Conservation (phyloP, 1,140 invertebrate genomes). For the Bombus confusus region DNA sequence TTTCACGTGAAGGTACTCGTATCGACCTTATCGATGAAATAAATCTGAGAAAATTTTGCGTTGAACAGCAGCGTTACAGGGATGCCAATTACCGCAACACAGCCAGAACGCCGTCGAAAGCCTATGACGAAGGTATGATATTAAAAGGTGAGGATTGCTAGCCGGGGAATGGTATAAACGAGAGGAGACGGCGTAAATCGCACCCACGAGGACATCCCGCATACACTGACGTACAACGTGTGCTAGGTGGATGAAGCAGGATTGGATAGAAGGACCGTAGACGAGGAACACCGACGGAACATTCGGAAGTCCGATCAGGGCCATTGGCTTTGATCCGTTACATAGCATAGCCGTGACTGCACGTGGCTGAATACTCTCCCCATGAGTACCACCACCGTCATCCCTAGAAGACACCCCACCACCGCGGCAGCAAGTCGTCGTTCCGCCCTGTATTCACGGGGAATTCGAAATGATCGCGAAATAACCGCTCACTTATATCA, state of each 20-base stretch:
- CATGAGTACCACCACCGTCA: slow-evolving; percentile 9
- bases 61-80: not conserved
- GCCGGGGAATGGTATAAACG: slow-evolving; percentile 32
- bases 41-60: not conserved
- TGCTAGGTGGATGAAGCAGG: not conserved
- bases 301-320: slow-evolving; percentile 67
- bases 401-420: slow-evolving; percentile 21
- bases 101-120: not conserved
- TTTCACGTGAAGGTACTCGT: too few relatives aligned
- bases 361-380: slow-evolving; percentile 67
- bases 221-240: not conserved
- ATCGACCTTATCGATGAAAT: not conserved
- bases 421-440: not conserved
- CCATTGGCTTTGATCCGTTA: slow-evolving; percentile 77
- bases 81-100: slow-evolving; percentile 18
- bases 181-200: slow-evolving; percentile 23
- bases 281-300: slow-evolving; percentile 39
- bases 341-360: slow-evolving; percentile 45
- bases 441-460: slow-evolving; percentile 56
- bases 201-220: not conserved
- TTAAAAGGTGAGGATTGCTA: slow-evolving; percentile 38
- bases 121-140: slow-evolving; percentile 16
- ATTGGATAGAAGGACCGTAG: slow-evolving; percentile 27
- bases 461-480: slow-evolving; percentile 82
- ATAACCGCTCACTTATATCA: slow-evolving; percentile 83